Percentiles rank a stretch among this genome's conserved stretches.
These are phyloP conservation scores for Catalaphyllia jardinei DNA, from an alignment of 64 coral and sea anemone species.

Conservation along the genomic window DNA sequence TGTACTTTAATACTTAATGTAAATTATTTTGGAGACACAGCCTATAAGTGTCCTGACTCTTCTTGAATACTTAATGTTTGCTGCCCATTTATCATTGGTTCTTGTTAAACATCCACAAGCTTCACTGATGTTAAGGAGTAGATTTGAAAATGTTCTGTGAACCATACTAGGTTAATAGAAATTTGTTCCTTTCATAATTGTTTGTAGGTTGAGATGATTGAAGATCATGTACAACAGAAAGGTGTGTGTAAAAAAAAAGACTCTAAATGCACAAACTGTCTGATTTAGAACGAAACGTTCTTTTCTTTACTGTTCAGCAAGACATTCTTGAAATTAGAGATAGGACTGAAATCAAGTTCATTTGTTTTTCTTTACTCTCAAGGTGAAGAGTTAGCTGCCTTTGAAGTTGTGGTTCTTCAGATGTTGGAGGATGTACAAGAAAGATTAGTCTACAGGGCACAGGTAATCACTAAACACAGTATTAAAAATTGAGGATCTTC, in stretches of 20 bases:
- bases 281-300: neutral
- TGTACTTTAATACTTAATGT: neutral
- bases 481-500: neutral
- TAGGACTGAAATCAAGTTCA: neutral
- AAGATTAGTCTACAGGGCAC: constrained; percentile 91
- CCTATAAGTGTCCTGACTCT: too few species aligned
- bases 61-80: too few species aligned
- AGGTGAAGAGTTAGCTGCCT: constrained; percentile 93
- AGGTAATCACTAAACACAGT: constrained; percentile 52
- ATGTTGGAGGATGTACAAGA: constrained; percentile 99
- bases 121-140: too few species aligned
- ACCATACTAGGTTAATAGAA: too few species aligned
- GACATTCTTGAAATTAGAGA: neutral
- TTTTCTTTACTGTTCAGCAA: neutral
- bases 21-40: neutral
- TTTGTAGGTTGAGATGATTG: constrained; percentile 94
- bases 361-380: neutral
- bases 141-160: neutral
- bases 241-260: constrained; percentile 13
- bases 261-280: neutral
- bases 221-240: constrained; percentile 99
- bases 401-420: constrained; percentile 87
- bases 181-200: neutral
- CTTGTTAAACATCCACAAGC: too few species aligned
- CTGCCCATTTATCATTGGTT: neutral